These are phyloP conservation scores for Centrocercus urophasianus DNA, from an alignment of 2,113 vertebrate species.

Conservation along the genomic window DNA sequence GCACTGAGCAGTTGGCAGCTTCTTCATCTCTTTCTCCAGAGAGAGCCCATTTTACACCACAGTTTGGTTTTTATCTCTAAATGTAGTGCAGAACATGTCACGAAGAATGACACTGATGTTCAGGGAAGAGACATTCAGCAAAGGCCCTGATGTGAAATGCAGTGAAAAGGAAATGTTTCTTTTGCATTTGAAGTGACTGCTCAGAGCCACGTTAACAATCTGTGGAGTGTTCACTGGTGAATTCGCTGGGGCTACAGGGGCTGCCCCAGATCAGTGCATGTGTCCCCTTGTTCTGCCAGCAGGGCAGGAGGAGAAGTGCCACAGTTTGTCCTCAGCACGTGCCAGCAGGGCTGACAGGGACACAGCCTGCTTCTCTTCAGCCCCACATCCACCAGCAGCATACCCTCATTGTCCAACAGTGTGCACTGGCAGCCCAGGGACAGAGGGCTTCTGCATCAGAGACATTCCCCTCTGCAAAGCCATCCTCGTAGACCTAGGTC, in stretches of 20 bases:
- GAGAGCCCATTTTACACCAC: slow-evolving; percentile 12
- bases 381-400: background rate
- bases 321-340: background rate
- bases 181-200: background rate
- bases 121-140: background rate
- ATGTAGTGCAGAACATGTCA: slow-evolving; percentile 17
- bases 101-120: slow-evolving; percentile 25
- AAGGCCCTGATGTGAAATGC: background rate
- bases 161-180: background rate
- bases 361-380: fast-evolving
- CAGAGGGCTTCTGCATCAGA: background rate
- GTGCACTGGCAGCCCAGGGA: background rate
- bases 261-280: too few species aligned
- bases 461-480: background rate
- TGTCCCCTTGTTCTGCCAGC: fast-evolving
- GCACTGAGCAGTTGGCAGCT: slow-evolving; percentile 57
- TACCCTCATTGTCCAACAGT: too few species aligned
- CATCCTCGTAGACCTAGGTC: background rate
- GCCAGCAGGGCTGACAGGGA: fast-evolving
- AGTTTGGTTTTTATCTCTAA: slow-evolving; percentile 29
- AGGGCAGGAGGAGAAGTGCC: background rate
- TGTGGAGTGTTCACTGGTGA: fast-evolving
- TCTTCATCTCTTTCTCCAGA: slow-evolving; percentile 55
- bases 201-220: slow-evolving; percentile 4
- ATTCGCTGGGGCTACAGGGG: background rate